Base-by-base conservation (phyloP, 1,140 invertebrate genomes). In the Physella acuta region DNA sequence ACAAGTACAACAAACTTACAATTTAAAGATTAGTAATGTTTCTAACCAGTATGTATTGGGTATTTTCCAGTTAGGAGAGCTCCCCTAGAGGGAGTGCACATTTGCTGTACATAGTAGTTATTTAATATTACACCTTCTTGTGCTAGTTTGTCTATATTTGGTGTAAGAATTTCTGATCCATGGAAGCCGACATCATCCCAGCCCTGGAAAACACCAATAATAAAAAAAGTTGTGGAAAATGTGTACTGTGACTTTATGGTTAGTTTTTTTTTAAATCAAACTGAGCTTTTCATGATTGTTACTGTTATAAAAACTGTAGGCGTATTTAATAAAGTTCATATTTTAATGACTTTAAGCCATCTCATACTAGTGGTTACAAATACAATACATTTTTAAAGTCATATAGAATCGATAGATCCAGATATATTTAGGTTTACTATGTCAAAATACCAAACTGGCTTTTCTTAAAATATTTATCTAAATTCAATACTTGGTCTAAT, bases 111-210 rank as follows among this genome's bases (percentile, higher is more conserved):
- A 72, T 84, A 82, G 61, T 83, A 84, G 31, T 84, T 84, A 58
- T 82, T 79, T n/a, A 83, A 68, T 52, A 81, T 76, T 11, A 82
- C 77, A 11, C 81, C 82, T 20, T 75, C 74, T 53, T 76, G 75
- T 11, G 81, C 82, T 34, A 84, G 71, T 20, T 55, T 72, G 68
- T 83, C 83, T 28, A 84, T 76, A 69, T 83, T 80, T 30, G 81
- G 81, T 26, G 82, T 85, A 0, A 73, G 69, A 16, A 84, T 81
- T 71, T 92, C 87, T 0, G 91, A 91, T 1, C 93, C 94, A 81
- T 94, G 93, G 81, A 94, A 94, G 55, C 93, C 91, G 5, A 95
- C 91, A 86, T 96, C 94, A 86, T 95, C 93, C 88, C 92, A 94
- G 17, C 93, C 93, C 92, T 94, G 71, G 0, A 71, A 66, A 66